These are phyloP conservation scores for Octopus sinensis DNA, from an alignment of 1,140 invertebrate species.

Conservation along the genomic window DNA sequence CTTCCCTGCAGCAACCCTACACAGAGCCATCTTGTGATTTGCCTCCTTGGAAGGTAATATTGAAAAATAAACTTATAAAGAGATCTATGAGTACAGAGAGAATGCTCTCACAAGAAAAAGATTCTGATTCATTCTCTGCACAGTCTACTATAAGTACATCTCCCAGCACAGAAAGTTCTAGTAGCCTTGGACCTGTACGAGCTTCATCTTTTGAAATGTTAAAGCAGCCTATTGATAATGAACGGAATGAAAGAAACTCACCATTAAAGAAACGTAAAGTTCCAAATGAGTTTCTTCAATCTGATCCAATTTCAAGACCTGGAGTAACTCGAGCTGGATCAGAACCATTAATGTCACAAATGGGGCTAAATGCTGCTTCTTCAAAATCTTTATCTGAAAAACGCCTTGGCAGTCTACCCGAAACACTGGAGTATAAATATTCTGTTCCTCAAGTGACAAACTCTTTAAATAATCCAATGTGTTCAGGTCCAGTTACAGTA, in stretches of 20 bases:
- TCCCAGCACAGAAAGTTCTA: background rate
- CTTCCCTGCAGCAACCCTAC: conserved; percentile 19
- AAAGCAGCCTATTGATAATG: background rate
- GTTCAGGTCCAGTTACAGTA: conserved; percentile 18
- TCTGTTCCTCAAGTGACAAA: too few relatives aligned
- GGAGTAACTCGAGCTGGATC: conserved; percentile 10
- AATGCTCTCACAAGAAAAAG: background rate
- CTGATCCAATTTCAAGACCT: background rate
- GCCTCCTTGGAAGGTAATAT: conserved; percentile 30
- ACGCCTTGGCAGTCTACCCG: background rate
- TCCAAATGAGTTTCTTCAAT: background rate
- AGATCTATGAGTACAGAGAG: conserved; percentile 49
- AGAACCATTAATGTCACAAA: conserved; percentile 2
- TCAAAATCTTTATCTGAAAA: background rate
- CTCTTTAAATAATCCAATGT: background rate
- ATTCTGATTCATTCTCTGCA: background rate
- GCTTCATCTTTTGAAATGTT: background rate
- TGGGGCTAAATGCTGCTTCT: background rate
- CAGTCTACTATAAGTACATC: background rate
- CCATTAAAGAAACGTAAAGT: conserved; percentile 12
- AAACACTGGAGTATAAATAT: background rate
- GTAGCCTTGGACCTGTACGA: background rate
- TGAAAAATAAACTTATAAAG: conserved; percentile 49
- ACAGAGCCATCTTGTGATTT: background rate
- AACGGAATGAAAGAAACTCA: conserved; percentile 8